Conservation (phyloP, 2,797 vertebrate species). For the Pagetopsis macropterus region DNA sequence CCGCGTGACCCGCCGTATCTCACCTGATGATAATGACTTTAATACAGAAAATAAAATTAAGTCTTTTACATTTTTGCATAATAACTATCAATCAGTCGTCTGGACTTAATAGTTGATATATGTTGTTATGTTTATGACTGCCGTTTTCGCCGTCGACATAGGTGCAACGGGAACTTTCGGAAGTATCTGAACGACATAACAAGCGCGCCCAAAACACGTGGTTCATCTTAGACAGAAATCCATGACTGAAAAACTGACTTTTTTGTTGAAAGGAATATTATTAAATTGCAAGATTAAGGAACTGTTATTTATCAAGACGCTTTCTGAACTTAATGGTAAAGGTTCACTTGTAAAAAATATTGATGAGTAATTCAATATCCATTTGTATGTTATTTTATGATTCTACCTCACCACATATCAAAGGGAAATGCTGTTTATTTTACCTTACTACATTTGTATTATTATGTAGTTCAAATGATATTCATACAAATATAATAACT, state of each 20-base stretch:
- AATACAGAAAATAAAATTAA: background rate
- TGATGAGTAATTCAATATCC: too few species aligned
- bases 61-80: accelerated
- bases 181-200: background rate
- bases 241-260: background rate
- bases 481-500: too few species aligned
- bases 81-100: accelerated
- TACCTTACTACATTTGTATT: too few species aligned
- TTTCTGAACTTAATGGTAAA: background rate
- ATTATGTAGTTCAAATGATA: too few species aligned
- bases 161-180: background rate
- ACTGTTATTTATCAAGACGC: background rate
- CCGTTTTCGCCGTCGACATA: background rate
- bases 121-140: accelerated
- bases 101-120: accelerated
- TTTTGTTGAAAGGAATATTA: background rate
- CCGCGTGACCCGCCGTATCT: accelerated
- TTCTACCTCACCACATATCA: too few species aligned
- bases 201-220: slow-evolving; percentile 21
- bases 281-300: background rate
- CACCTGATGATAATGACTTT: accelerated
- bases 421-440: too few species aligned
- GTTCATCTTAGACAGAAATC: too few species aligned
- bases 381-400: too few species aligned
- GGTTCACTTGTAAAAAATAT: background rate